phyloP scores from a whole-genome alignment of 2,888 invertebrate genomes.

The Cerastis rubricosa region DNA sequence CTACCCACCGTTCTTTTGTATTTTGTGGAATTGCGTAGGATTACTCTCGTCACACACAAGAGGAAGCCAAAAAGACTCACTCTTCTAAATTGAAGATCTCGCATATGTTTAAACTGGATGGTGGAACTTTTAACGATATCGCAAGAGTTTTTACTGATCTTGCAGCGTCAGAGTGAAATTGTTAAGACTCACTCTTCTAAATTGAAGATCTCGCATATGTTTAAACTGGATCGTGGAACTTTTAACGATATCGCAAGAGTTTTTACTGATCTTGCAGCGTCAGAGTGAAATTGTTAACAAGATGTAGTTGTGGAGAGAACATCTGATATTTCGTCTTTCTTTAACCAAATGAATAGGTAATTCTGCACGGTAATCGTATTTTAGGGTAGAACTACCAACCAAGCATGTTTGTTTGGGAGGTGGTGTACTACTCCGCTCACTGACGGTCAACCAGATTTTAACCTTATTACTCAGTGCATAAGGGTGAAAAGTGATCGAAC shows the following conservation, averaged over 20 bases:
- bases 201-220: not conserved
- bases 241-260: not conserved
- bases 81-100: not conserved
- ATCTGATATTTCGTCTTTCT: not conserved
- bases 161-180: not conserved
- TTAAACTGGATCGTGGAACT: not conserved
- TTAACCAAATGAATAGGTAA: not conserved
- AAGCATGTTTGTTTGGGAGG: not conserved
- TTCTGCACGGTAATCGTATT: not conserved
- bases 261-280: not conserved
- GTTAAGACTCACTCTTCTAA: constrained; percentile 5
- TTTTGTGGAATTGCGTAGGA: constrained; percentile 12
- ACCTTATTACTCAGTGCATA: too few relatives aligned
- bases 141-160: not conserved
- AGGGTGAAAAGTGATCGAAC: too few relatives aligned
- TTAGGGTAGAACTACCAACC: not conserved
- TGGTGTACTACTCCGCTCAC: too few relatives aligned
- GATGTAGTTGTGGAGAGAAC: not conserved
- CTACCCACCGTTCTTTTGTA: not conserved
- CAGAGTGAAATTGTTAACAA: not conserved
- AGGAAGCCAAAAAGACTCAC: not conserved
- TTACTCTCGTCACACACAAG: not conserved
- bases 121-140: not conserved
- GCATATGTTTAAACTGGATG: not conserved
- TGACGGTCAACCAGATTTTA: too few relatives aligned